Base-by-base conservation (phyloP, 2,888 invertebrate species). In the Tetragnatha montana region DNA sequence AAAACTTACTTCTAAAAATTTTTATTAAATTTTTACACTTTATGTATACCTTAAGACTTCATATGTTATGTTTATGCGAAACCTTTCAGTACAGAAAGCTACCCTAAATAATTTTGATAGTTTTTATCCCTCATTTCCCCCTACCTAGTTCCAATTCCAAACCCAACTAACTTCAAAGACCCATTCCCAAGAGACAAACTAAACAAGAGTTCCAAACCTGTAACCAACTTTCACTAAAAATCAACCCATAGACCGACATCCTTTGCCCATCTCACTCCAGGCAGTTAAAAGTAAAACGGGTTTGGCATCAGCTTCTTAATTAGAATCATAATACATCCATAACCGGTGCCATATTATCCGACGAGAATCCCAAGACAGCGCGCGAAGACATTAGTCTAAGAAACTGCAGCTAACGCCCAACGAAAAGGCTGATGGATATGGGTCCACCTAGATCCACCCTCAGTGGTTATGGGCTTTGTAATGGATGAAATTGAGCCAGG, bases 241-340 rank as follows among this genome's bases (percentile, higher is more conserved):
- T 71, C 73, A 73, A 50, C 21, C 71, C 50, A 82, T 82, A 35
- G 74, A 14, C 68, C 17, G 12, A 22, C 73, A 81, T 35, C 81
- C 8, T 70, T 49, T 2, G 35, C 70, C 8, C 81, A 81, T 21
- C 73, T 60, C 73, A 21, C 50, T 60, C 35, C 83, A 68, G 74
- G 86, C 80, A 74, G 80, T 80, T 47, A 68, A 51, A 73, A 21
- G 78, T 49, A 60, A 80, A 81, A 89, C 89, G 21, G 89, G 89
- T 89, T 89, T 76, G 47, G 85, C 47, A 75, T 86, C 51, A 73
- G 14, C 22, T 79, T 78, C 85, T 17, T 89, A 89, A 89, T 89
- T 89, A 89, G 85, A 89, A 89, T 89, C 89, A 81, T 85, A 86
- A 85, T 81, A 71, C 35, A 51, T 68, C 71, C 51, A 71, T 76